These are phyloP conservation scores for Catharus fuscescens DNA, from an alignment of 2,113 vertebrate species.

Conservation along the genomic window DNA sequence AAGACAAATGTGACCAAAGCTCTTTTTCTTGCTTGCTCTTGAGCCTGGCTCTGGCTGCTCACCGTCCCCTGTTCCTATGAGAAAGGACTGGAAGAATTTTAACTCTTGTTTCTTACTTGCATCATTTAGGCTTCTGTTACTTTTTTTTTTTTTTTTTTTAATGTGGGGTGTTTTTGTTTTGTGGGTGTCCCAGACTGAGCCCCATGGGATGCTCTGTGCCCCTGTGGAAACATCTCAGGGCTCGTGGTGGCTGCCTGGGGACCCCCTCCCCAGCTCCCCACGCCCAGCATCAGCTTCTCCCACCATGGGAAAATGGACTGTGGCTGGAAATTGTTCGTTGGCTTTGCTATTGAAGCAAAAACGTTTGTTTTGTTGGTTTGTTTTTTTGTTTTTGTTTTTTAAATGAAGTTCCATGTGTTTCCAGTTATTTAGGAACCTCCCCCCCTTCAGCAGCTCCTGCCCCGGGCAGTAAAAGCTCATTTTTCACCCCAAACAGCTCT, in stretches of 20 bases:
- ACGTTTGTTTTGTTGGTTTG: neutral
- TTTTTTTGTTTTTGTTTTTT: neutral
- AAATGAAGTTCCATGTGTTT: neutral
- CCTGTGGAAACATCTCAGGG: neutral
- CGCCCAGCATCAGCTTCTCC: neutral
- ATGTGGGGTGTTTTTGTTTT: neutral
- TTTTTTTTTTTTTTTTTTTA: neutral
- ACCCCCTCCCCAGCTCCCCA: neutral
- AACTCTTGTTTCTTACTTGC: slow-evolving; percentile 2
- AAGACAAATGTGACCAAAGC: slow-evolving; percentile 63
- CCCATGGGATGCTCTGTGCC: slow-evolving; percentile 1
- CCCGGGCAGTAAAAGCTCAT: neutral
- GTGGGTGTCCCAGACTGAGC: slow-evolving; percentile 31
- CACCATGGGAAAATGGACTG: neutral
- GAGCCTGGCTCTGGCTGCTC: neutral
- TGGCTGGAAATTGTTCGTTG: neutral
- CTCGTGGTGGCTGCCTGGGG: neutral
- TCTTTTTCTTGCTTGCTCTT: slow-evolving; percentile 9
- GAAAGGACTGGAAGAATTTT: slow-evolving; percentile 57
- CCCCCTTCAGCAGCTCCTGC: neutral
- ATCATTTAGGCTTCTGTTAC: slow-evolving; percentile 38
- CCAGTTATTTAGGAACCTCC: neutral
- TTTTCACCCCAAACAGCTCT: neutral
- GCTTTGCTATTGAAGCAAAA: neutral
- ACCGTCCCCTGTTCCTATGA: neutral